A percentile compares a stretch with the other conserved stretches of the same genome.
These are phyloP conservation scores for Setipinna tenuifilis DNA, from an alignment of 2,797 vertebrate genomes.

Conservation along the genomic window DNA sequence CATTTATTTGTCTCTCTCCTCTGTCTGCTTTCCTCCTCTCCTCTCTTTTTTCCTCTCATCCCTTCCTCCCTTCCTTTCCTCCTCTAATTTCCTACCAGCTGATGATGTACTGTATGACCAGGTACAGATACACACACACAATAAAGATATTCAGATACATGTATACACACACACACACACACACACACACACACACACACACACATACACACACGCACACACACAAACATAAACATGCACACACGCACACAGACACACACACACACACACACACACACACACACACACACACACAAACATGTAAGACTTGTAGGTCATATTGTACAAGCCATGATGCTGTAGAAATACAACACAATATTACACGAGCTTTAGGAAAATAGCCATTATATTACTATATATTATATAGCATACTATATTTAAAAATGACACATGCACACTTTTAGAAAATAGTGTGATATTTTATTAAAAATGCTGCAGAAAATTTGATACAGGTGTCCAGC, in stretches of 20 bases:
- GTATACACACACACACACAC: neutral
- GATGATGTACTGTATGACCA: too few species aligned
- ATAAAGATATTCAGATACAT: neutral
- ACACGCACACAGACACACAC: neutral
- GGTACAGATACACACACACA: too few species aligned
- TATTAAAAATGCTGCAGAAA: conserved; percentile 99
- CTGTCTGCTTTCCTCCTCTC: neutral
- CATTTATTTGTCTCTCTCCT: too few species aligned
- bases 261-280: neutral
- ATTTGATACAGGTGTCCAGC: conserved; percentile 96
- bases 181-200: conserved; percentile 32
- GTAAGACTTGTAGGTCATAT: too few species aligned
- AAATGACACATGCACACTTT: conserved; percentile 57
- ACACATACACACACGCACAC: conserved; percentile 48
- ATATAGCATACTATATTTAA: too few species aligned
- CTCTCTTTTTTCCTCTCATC: too few species aligned
- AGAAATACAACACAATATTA: too few species aligned
- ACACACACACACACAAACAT: too few species aligned
- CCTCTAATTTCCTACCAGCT: neutral
- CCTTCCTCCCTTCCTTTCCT: neutral
- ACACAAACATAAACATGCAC: conserved; percentile 21
- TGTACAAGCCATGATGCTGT: too few species aligned
- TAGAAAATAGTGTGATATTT: conserved; percentile 99
- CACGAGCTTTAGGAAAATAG: too few species aligned
- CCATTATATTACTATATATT: too few species aligned